Evolutionary conservation across 2,113 vertebrate genomes (phyloP), one percentile per base, ranked within the genome.

Genomic region (Dipodomys stephensi): DNA sequence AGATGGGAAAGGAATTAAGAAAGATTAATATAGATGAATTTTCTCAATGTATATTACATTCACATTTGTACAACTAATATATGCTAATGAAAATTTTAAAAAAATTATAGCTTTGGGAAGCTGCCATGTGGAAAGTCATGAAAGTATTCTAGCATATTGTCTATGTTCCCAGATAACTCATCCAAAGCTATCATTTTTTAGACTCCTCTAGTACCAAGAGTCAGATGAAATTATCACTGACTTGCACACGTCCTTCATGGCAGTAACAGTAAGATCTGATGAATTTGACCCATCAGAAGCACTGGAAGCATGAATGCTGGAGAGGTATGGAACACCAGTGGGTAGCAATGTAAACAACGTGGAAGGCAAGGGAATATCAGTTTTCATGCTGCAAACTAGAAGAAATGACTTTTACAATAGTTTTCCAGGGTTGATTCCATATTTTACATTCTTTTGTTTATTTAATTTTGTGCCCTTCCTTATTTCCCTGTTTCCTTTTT

Each of bases 251-350:
- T 23, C 6, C 4, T 78, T 71, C 60, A 28, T 23, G 72, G 10
- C 2, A 60, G 44, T 73, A 89, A 44, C 62, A 60, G 74, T 71
- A 2, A 39, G 65, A 20, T 9, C 8, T n/a, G 49, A 27, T 35
- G 18, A 39, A 15, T 23, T 7, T 64, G 15, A 16, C 27, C 73
- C 13, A 73, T 6, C 9, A 62, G 27, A 77, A 91, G 67, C 22
- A 77, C 23, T 32, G 78, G 57, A 11, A 23, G 49, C 39, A 9
- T 39, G 30, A 6, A 62, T 13, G 73, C 60, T 11, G 2, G 30
- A 62, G 3, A 53, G n/a, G 4, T 27, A 15, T 13, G 6, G 15
- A 72, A 32, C 9, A 27, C 0, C 7, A 18, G 10, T 23, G n/a
- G 19, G 10, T 28, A 20, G 35, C 78, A 28, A 20, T 12, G 12